phyloP scores from a whole-genome alignment of 2,113 vertebrate genomes.

The Alces alces region DNA sequence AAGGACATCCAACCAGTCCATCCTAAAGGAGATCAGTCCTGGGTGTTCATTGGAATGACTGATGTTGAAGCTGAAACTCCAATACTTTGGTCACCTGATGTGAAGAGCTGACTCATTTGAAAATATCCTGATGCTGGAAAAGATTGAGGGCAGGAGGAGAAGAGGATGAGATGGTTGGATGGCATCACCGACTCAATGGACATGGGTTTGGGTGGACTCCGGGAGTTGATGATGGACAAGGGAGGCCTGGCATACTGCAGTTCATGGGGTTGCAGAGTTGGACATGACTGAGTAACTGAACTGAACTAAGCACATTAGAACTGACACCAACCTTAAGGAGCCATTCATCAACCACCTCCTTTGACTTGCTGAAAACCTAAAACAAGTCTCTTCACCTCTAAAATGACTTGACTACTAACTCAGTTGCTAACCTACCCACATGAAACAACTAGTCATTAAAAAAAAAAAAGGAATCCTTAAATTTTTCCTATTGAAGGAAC shows the following conservation, averaged over 20 bases:
- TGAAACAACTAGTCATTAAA: background rate
- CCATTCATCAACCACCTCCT: background rate
- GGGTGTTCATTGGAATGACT: background rate
- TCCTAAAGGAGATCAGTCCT: background rate
- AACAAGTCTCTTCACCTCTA: background rate
- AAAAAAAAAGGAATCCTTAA: background rate
- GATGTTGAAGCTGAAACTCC: background rate
- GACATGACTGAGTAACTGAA: background rate
- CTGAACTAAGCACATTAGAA: background rate
- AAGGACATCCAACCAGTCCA: background rate
- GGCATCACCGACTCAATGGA: background rate
- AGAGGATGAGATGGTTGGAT: background rate
- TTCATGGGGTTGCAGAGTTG: background rate
- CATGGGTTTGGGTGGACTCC: background rate
- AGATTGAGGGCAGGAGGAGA: background rate
- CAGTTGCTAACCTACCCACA: background rate
- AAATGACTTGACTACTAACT: background rate
- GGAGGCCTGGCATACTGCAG: background rate
- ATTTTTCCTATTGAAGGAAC: background rate
- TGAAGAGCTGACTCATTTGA: rapidly evolving
- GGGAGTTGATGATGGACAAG: background rate
- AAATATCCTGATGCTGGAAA: background rate
- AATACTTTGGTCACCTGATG: background rate
- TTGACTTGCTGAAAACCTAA: background rate
- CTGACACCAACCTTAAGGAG: background rate